These are phyloP conservation scores for Poecilia wingei DNA, from an alignment of 2,797 vertebrate species.

Conservation along the genomic window DNA sequence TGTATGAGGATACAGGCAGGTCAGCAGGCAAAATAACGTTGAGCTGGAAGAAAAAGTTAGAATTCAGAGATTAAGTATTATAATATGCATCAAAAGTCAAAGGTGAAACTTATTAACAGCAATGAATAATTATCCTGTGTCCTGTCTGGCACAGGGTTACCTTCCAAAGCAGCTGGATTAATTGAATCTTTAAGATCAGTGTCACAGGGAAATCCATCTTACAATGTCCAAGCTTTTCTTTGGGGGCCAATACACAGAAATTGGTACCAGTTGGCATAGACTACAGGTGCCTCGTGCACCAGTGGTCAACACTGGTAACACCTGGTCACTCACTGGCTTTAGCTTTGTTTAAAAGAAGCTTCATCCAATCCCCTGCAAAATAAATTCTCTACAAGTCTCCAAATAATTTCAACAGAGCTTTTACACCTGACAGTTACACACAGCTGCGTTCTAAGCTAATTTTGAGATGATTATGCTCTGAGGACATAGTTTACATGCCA, in stretches of 20 bases:
- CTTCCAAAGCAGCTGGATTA: not conserved
- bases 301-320: not conserved
- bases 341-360: not conserved
- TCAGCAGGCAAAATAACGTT: slow-evolving; percentile 39
- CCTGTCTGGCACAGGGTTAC: not conserved
- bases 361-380: not conserved
- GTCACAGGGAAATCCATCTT: not conserved
- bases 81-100: slow-evolving; percentile 3
- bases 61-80: slow-evolving; percentile 26
- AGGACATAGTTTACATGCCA: not conserved
- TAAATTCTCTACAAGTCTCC: not conserved
- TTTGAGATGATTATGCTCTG: not conserved
- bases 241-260: not conserved
- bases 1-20: slow-evolving; percentile 23
- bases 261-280: not conserved
- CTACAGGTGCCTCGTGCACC: not conserved
- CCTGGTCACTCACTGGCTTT: not conserved
- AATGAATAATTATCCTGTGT: not conserved
- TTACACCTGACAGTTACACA: not conserved
- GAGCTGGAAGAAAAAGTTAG: slow-evolving; percentile 23
- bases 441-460: not conserved
- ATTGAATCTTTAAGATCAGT: not conserved
- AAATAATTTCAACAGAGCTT: not conserved
- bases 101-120: not conserved
- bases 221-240: not conserved